Conservation (phyloP, 2,113 vertebrate genomes). For the Ranitomeya imitator region DNA sequence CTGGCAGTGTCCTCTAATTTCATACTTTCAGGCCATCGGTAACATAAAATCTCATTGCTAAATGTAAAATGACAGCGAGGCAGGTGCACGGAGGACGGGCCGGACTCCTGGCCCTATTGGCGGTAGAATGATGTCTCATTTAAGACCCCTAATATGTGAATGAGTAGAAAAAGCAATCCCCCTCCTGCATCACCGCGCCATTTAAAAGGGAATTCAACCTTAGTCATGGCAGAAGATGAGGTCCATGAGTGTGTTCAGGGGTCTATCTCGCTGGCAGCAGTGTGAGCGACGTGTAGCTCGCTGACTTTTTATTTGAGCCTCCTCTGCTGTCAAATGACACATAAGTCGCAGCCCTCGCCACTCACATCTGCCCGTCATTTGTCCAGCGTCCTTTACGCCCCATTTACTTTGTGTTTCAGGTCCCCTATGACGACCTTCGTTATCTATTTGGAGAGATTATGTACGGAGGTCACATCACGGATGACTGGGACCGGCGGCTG, state of each 20-base stretch:
- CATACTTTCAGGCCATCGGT: not conserved
- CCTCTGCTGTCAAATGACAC: not conserved
- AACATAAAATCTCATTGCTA: not conserved
- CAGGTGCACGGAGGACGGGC: not conserved
- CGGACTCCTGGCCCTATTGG: not conserved
- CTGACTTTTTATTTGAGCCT: not conserved
- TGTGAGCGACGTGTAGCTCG: not conserved
- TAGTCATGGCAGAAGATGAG: too few relatives aligned
- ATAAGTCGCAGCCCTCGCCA: not conserved
- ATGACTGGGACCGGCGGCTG: slow-evolving; percentile 93
- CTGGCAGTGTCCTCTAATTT: not conserved
- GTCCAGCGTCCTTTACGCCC: not conserved
- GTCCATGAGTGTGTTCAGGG: too few relatives aligned
- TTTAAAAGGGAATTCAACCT: too few relatives aligned
- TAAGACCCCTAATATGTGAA: not conserved
- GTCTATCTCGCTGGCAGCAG: not conserved
- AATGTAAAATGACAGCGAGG: not conserved
- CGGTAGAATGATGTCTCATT: not conserved
- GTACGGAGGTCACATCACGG: slow-evolving; percentile 96
- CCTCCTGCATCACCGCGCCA: too few relatives aligned
- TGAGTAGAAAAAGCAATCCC: too few relatives aligned
- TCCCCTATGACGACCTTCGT: slow-evolving; percentile 90
- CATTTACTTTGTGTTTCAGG: slow-evolving; percentile 69
- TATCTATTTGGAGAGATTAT: slow-evolving; percentile 98
- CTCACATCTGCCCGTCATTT: not conserved